These are phyloP conservation scores for Anolis apletophallus DNA, from an alignment of 2,797 vertebrate species.

Conservation along the genomic window DNA sequence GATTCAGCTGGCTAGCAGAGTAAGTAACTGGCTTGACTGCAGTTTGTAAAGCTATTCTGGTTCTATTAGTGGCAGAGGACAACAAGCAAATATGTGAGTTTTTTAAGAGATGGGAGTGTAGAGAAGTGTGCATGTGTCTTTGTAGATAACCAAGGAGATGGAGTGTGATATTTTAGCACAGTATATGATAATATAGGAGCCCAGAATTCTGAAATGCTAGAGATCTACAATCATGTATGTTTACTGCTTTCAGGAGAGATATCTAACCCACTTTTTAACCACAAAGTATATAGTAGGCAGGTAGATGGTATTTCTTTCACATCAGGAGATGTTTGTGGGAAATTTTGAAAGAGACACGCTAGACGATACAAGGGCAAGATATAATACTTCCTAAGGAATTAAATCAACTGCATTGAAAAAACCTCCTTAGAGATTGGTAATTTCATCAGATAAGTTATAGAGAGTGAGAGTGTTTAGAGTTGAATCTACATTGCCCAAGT, in stretches of 20 bases:
- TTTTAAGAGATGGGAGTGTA: not conserved
- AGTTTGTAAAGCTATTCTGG: not conserved
- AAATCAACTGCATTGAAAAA: not conserved
- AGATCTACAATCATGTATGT: not conserved
- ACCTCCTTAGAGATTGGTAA: not conserved
- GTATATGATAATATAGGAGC: not conserved
- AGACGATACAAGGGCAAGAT: not conserved
- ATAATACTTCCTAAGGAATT: not conserved
- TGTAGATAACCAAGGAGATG: not conserved
- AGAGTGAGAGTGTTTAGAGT: not conserved
- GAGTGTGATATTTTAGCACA: not conserved
- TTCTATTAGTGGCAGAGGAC: conserved; percentile 10
- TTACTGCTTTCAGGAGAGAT: not conserved
- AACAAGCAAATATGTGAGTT: not conserved
- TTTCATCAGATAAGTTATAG: not conserved
- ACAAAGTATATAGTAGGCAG: not conserved
- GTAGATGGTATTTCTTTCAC: not conserved
- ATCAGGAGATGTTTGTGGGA: not conserved
- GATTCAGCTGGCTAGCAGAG: conserved; percentile 17
- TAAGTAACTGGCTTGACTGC: not conserved
- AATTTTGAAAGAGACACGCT: not conserved
- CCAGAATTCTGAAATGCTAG: not conserved
- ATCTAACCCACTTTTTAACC: not conserved
- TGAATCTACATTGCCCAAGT: no score
- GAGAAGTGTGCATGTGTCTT: not conserved